Base-by-base conservation (phyloP, 2,888 invertebrate species). In the Formica aserva region DNA sequence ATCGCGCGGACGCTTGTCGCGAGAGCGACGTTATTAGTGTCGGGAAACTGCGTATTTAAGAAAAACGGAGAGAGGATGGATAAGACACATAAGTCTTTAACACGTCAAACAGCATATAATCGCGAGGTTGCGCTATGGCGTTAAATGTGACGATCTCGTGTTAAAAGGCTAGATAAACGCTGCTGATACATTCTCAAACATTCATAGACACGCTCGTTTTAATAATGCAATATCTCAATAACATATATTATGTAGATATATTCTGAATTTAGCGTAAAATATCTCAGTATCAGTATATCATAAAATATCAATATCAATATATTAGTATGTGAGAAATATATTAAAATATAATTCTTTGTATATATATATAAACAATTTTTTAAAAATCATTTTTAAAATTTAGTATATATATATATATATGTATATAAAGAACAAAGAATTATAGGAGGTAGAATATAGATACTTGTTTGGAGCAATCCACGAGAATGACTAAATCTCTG, bases 171-270 rank as follows among this genome's bases (percentile, higher is more conserved):
- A 38, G 48, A 65, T 66, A 77, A 77, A 9, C 29, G 4, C 15
- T 32, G 32, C 32, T 65, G 65, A 75, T 45, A 48, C 18, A 63
- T 22, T 48, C 29, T 60, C 26, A 29, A 22, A 75, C 72, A 72
- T 38, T 65, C 75, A 35, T 35, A 29, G 32, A 9, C 29, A 15
- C 32, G n/a, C 18, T 45, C 8, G 45, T 48, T 75, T 65, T 65
- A 32, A 45, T 75, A 22, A 45, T 15, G 48, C 32, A 18, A 48
- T 48, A 45, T 18, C 18, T 48, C 22, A n/a, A 15, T 13, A 62
- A 29, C 15, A 62, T 18, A 18, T 48, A 32, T 29, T 62, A 29
- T 32, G 18, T 32, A 45, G 0, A 55, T 15, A 38, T 18, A n/a
- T 57, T 1, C 38, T 38, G 38, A 18, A 35, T 38, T 26, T 6